These are phyloP conservation scores for Sphenopsis melanotis DNA, from an alignment of 2,797 vertebrate species.

Conservation along the genomic window DNA sequence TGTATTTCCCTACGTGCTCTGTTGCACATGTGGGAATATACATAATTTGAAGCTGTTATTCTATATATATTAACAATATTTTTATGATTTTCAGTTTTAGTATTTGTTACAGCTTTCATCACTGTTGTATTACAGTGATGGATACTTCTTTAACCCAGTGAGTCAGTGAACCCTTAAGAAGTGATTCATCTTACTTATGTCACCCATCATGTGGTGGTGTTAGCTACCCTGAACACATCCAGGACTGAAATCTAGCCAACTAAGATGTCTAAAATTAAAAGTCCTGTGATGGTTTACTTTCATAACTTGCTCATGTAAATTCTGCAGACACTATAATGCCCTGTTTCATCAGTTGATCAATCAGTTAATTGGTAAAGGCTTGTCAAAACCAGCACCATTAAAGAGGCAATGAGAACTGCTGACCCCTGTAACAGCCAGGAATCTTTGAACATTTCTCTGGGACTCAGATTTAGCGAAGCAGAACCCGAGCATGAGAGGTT, in stretches of 20 bases:
- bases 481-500: neutral
- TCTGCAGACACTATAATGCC: neutral
- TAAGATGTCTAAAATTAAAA: neutral
- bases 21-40: neutral
- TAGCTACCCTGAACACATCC: neutral
- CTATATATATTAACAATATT: neutral
- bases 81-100: neutral
- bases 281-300: neutral
- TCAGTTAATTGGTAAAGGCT: neutral
- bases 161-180: neutral
- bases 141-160: neutral
- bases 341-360: neutral
- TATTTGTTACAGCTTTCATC: neutral
- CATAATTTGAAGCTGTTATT: neutral
- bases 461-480: neutral
- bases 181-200: neutral
- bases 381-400: neutral
- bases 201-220: neutral
- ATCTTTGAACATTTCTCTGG: neutral
- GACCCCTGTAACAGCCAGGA: neutral
- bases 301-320: neutral
- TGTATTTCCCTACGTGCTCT: neutral
- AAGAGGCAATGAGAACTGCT: neutral
- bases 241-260: neutral
- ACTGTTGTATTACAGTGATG: neutral